Base-by-base conservation (phyloP, 1,140 invertebrate species). In the Thrips palmi region DNA sequence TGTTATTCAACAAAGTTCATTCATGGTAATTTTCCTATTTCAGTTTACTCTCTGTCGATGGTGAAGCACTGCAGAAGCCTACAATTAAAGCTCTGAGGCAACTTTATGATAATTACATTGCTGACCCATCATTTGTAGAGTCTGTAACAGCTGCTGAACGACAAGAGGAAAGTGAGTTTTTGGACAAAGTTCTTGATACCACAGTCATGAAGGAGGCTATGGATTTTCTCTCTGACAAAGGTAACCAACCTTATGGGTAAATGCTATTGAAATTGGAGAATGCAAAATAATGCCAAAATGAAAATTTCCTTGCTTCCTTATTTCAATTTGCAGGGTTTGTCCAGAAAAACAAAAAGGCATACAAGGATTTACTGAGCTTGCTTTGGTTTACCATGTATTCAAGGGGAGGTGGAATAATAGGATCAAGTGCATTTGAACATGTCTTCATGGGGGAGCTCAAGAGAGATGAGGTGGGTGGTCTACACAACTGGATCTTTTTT, bases 401-500 rank as follows among this genome's bases (percentile, higher is more conserved):
- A n/a, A 51, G 68, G 30, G 58, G 59, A 27, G 58, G 60, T 11
- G 56, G 57, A 2, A 56, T 59, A 18, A 45, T 60, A 0, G 61
- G 64, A 0, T 68, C 64, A 38, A 65, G 62, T 33, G 67, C 68
- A 2, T 70, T 72, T 42, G 70, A 72, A 42, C 69, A 70, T 14
- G 57, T 70, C 2, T 71, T 68, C 43, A 45, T 73, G 1, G 68
- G 69, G 17, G 70, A 74, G 47, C 54, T 67, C 28, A 62, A 68
- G 30, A 60, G 60, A 12, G 55, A 56, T 0, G 59, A 65, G 40
- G 63, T 73, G 12, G 62, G 60, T 37, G 71, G 71, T 4, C 52
- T 73, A 33, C 71, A 74, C 45, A 65, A 68, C 46, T 74, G 71
- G 71, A 58, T 72, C 21, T 64, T 65, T 39, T 70, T 62, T 39